Evolutionary conservation across 30 jellyfish, hydroid and myxozoan species (phyloP).

Genomic region (Aurelia aurita complex sp. Pacific): DNA sequence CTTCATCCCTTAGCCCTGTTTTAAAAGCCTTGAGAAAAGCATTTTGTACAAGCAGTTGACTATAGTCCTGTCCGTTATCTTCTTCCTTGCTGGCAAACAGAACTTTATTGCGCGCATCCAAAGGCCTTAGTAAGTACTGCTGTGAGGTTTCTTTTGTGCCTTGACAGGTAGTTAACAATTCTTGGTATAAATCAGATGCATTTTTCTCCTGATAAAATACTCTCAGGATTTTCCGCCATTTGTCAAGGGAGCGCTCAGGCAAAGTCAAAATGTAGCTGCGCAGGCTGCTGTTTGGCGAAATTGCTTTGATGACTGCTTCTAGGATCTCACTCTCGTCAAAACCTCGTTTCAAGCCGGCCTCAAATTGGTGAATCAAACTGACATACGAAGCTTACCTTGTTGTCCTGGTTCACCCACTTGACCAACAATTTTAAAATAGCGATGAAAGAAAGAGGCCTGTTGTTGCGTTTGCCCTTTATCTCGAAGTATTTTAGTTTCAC

Average conservation of each 20-base stretch:
- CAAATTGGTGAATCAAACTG: slow-evolving; percentile 14
- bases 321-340: slow-evolving; percentile 5
- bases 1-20: slow-evolving; percentile 1
- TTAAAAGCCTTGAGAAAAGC: slow-evolving; percentile 1
- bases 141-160: slow-evolving; percentile 5
- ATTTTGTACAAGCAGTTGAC: not conserved
- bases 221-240: not conserved
- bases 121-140: slow-evolving; percentile 4
- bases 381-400: not conserved
- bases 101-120: slow-evolving; percentile 3
- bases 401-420: not conserved
- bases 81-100: slow-evolving; percentile 24
- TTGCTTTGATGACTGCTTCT: slow-evolving; percentile 21
- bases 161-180: not conserved
- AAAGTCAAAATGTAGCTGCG: slow-evolving; percentile 6
- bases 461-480: too few relatives aligned
- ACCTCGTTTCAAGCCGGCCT: slow-evolving; percentile 3
- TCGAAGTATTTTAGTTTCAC: too few relatives aligned
- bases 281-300: slow-evolving; percentile 2
- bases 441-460: too few relatives aligned
- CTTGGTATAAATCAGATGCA: not conserved
- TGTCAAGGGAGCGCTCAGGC: slow-evolving; percentile 2
- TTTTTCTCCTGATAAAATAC: not conserved
- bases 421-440: not conserved
- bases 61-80: not conserved